A percentile compares a stretch with the other conserved stretches of the same genome.
Conservation (phyloP, 2,888 invertebrate genomes). For the Imbricaverruca yamaguchii region DNA sequence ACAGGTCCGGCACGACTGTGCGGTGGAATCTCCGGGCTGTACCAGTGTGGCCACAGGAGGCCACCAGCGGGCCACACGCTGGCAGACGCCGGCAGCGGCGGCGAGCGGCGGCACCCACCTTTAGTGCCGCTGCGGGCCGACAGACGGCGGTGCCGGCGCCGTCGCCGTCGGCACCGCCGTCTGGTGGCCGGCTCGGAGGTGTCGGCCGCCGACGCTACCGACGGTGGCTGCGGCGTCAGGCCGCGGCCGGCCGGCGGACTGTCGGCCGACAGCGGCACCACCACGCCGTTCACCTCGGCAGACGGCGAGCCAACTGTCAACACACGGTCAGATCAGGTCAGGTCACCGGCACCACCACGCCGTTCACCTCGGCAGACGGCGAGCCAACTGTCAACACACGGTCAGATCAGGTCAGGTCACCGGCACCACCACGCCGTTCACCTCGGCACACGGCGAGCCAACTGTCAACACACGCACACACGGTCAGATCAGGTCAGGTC, state of each 20-base stretch:
- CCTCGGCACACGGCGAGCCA: no score
- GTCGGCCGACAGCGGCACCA: constrained; percentile 85
- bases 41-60: no score
- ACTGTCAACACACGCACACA: no score
- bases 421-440: no score
- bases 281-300: constrained; percentile 88
- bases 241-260: constrained; percentile 65
- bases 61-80: no score
- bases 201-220: neutral
- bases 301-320: constrained; percentile 85
- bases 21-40: no score
- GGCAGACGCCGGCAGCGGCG: constrained; percentile 60
- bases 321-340: neutral
- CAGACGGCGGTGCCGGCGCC: constrained; percentile 62
- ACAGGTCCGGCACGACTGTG: no score
- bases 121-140: constrained; percentile 81
- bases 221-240: constrained; percentile 79
- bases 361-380: no score
- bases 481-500: no score
- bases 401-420: neutral
- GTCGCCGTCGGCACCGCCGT: constrained; percentile 46
- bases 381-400: neutral
- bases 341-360: no score
- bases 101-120: constrained; percentile 93
- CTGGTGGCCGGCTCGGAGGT: constrained; percentile 60